Conservation (phyloP, 2,113 vertebrate species). For the Seriola quinqueradiata region DNA sequence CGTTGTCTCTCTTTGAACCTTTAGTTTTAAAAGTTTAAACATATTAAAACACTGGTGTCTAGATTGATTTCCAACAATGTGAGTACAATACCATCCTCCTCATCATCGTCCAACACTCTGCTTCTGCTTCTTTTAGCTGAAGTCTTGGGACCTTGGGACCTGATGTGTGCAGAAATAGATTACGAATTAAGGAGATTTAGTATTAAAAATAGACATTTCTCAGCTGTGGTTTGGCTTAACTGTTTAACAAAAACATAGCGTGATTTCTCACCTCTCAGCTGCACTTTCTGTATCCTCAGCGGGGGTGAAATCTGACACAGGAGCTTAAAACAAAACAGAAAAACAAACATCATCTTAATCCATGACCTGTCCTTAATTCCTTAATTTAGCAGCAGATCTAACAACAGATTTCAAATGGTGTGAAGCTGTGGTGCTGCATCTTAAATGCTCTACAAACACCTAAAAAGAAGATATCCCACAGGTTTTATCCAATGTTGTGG, state of each 20-base stretch:
- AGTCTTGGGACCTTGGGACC: slow-evolving; percentile 45
- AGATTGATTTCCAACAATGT: neutral
- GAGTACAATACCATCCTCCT: slow-evolving; percentile 70
- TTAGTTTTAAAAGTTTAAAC: neutral
- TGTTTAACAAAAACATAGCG: neutral
- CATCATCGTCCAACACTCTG: slow-evolving; percentile 82
- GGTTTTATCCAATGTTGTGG: too few species aligned
- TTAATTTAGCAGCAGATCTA: neutral
- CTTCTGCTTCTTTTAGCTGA: slow-evolving; percentile 83
- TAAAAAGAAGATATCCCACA: neutral
- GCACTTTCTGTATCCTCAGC: slow-evolving; percentile 35
- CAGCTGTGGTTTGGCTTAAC: neutral
- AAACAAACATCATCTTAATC: neutral
- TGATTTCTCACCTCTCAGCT: slow-evolving; percentile 59
- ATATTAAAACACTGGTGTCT: neutral
- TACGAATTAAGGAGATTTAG: neutral
- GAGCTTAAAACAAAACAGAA: slow-evolving; percentile 20
- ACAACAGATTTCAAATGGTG: neutral
- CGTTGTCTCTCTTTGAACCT: neutral
- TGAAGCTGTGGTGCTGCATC: neutral
- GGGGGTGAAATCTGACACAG: slow-evolving; percentile 36
- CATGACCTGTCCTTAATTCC: neutral
- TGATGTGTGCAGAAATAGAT: slow-evolving; percentile 25
- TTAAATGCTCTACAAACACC: neutral
- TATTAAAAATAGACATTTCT: slow-evolving; percentile 14